phyloP scores from a whole-genome alignment of 2,797 vertebrate species.

The Phalloptychus januarius region DNA sequence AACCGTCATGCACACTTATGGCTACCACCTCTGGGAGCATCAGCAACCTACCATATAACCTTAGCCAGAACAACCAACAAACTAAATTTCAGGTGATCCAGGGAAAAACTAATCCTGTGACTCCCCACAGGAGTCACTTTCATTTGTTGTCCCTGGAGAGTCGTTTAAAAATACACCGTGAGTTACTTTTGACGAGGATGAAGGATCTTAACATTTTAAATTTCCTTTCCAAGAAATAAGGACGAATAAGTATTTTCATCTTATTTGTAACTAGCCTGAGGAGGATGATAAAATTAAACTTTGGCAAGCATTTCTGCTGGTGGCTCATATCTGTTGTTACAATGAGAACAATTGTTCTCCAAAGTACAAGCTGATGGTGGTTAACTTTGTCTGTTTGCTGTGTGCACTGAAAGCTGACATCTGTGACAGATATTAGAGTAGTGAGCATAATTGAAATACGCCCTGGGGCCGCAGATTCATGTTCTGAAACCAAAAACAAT shows the following conservation, averaged over 20 bases:
- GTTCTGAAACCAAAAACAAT: slow-evolving; percentile 74
- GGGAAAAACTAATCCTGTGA: not conserved
- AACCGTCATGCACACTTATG: not conserved
- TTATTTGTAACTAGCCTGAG: not conserved
- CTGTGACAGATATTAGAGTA: slow-evolving; percentile 58
- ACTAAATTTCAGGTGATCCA: not conserved
- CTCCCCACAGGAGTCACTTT: not conserved
- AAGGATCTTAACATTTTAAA: not conserved
- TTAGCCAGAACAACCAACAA: slow-evolving; percentile 1
- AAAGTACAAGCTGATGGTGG: slow-evolving; percentile 1
- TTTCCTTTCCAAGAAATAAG: not conserved
- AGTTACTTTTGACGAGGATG: slow-evolving; percentile 1
- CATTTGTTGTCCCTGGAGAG: not conserved
- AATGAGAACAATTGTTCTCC: slow-evolving; percentile 2
- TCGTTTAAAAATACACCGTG: slow-evolving; percentile 3
- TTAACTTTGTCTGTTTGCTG: slow-evolving; percentile 47
- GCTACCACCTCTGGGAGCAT: not conserved
- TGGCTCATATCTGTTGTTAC: not conserved
- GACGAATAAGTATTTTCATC: not conserved
- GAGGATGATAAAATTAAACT: slow-evolving; percentile 7
- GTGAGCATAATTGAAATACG: slow-evolving; percentile 66
- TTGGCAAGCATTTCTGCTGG: not conserved
- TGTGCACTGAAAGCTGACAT: slow-evolving; percentile 44
- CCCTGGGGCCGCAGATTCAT: slow-evolving; percentile 57
- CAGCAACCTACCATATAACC: not conserved